phyloP scores from a whole-genome alignment of 2,888 invertebrate species.

The Cephonodes hylas region DNA sequence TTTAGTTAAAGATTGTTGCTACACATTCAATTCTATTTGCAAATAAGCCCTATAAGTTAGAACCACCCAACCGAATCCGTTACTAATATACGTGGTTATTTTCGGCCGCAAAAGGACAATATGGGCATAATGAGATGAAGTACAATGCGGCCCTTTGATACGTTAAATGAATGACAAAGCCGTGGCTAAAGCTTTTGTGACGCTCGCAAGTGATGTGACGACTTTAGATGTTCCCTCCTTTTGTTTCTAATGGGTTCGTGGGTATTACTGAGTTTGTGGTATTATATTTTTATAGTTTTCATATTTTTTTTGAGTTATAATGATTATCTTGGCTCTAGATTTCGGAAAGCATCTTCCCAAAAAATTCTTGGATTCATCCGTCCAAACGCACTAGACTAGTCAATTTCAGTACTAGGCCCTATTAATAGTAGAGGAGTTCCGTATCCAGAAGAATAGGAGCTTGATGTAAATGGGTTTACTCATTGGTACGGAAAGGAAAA shows the following conservation, averaged over 20 bases:
- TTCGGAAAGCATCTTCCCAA: too few relatives aligned
- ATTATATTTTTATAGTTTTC: too few relatives aligned
- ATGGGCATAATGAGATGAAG: slow-evolving; percentile 18
- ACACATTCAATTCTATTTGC: background rate
- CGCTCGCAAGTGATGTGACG: slow-evolving; percentile 19
- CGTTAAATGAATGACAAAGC: slow-evolving; percentile 31
- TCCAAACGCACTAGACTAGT: too few relatives aligned
- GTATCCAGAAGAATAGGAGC: too few relatives aligned
- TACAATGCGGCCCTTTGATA: slow-evolving; percentile 34
- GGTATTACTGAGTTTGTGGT: background rate
- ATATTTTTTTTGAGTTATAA: too few relatives aligned
- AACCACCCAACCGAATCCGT: background rate
- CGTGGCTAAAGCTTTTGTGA: slow-evolving; percentile 29
- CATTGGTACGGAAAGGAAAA: too few relatives aligned
- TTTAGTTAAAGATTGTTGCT: too few relatives aligned
- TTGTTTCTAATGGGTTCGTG: background rate
- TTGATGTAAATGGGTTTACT: too few relatives aligned
- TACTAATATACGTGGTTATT: background rate
- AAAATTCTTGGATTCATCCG: too few relatives aligned
- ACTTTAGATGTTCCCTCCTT: slow-evolving; percentile 7
- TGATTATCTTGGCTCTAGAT: too few relatives aligned
- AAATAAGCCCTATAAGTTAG: background rate
- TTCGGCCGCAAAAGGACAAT: background rate
- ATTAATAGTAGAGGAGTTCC: too few relatives aligned
- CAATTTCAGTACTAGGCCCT: too few relatives aligned